Evolutionary conservation across 1,140 invertebrate genomes (phyloP).

Genomic region (Oscheius sp.): DNA sequence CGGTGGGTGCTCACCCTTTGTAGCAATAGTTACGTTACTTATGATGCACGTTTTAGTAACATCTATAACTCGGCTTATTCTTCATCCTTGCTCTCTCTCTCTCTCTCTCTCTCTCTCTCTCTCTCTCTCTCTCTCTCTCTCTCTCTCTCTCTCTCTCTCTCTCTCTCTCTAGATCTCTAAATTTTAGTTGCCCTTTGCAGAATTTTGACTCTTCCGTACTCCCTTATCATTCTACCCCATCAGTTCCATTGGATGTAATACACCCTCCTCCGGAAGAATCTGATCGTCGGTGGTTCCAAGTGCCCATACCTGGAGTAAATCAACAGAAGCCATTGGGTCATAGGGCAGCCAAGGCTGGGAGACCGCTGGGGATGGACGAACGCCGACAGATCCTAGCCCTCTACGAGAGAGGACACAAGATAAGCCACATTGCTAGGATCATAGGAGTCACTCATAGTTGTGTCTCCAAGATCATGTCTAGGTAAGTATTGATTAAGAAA

Average conservation of each 20-base stretch:
- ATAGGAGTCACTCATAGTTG: slow-evolving; percentile 41
- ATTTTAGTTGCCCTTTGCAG: not conserved
- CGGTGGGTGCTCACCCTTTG: not conserved
- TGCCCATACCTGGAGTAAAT: not conserved
- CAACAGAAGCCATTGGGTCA: not conserved
- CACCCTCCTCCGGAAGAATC: too few species aligned
- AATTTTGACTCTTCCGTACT: not conserved
- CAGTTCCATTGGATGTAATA: too few species aligned
- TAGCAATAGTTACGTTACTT: not conserved
- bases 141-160: not conserved
- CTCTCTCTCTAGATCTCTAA: not conserved
- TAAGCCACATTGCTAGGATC: slow-evolving; percentile 37
- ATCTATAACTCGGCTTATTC: not conserved
- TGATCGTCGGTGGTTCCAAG: not conserved
- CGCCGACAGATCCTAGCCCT: slow-evolving; percentile 29
- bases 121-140: not conserved
- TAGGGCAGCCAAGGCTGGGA: slow-evolving; percentile 15
- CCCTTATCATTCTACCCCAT: not conserved
- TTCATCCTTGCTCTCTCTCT: not conserved
- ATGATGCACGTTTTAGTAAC: too few species aligned
- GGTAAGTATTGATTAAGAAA: not conserved
- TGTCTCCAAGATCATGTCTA: slow-evolving; percentile 40
- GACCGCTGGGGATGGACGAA: slow-evolving; percentile 37
- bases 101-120: not conserved
- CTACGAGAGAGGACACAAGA: slow-evolving; percentile 40